Conservation (phyloP, 2,113 vertebrate species). For the Ictidomys tridecemlineatus region DNA sequence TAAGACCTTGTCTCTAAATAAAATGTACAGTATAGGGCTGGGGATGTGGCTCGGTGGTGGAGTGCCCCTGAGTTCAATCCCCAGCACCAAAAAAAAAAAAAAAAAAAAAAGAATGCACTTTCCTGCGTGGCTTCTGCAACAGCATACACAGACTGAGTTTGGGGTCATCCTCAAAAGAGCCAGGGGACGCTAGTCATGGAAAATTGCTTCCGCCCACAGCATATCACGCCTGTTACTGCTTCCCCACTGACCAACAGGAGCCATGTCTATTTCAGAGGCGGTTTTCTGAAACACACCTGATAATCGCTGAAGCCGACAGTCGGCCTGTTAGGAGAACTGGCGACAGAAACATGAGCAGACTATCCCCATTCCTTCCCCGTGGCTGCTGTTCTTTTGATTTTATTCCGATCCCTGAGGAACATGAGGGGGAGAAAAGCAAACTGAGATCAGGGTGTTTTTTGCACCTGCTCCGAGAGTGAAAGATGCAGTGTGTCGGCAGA, state of each 20-base stretch:
- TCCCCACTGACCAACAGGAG: not conserved
- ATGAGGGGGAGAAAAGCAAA: not conserved
- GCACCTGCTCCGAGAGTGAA: not conserved
- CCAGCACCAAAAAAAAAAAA: no score
- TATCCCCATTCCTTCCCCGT: accelerated
- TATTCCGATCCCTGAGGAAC: not conserved
- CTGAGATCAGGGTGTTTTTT: not conserved
- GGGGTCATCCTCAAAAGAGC: not conserved
- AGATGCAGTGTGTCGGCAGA: not conserved
- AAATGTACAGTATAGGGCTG: no score
- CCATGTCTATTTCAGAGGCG: no score
- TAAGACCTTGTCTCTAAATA: no score
- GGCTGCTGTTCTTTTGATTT: not conserved
- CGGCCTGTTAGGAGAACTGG: not conserved
- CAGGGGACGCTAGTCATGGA: not conserved
- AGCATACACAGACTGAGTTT: not conserved
- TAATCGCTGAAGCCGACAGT: accelerated
- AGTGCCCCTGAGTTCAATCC: no score
- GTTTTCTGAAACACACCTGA: not conserved
- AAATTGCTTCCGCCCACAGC: not conserved
- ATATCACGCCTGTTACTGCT: accelerated
- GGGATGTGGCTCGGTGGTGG: no score
- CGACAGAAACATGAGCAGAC: not conserved
- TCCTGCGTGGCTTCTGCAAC: no score
- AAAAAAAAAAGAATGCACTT: no score